Evolutionary conservation across 2,113 vertebrate species (phyloP), one percentile per base, ranked within the genome.

Genomic region (Mastomys natalensis): DNA sequence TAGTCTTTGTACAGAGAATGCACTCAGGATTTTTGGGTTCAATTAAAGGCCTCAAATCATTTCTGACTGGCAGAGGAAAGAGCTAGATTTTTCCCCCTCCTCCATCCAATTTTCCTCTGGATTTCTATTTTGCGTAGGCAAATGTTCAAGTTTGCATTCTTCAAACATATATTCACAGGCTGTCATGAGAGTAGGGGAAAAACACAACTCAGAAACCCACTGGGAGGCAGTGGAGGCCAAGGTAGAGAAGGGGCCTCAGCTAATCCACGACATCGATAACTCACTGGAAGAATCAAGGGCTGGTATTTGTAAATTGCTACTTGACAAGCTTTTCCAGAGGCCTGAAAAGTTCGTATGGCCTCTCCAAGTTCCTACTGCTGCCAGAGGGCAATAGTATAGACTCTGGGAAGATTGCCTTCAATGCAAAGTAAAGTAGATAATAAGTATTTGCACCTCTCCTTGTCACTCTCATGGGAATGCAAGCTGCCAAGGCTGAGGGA

Each of bases 401-500:
- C 84, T 70, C 87, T 87, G 48, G 43, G 70, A 94, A 31, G 70
- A 94, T 62, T 85, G 90, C 51, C 90, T 96, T 94, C 72, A 91
- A 87, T 88, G 58, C 66, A 92, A 93, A 96, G 80, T 94, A 91
- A 97, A 95, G 91, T 95, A 96, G 95, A 92, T 95, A 97, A 97
- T 96, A 93, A 90, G 88, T 95, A 94, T 97, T 96, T 95, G 89
- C 62, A 76, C 55, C n/a, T 43, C 89, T 94, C 86, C 86, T 93
- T 96, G 95, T 97, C 96, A 97, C 51, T 95, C 70, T 91, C 85
- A 81, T 95, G 90, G 93, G 94, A 96, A 98, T 80, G 87, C 87
- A 92, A 92, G 90, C 93, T 97, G 97, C 96, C 87, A 95, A 96
- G 76, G 43, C 90, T 93, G 93, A 96, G 88, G 76, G 72, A 97